phyloP scores from a whole-genome alignment of 2,888 invertebrate genomes.

The Poecilobothrus nobilitatus region DNA sequence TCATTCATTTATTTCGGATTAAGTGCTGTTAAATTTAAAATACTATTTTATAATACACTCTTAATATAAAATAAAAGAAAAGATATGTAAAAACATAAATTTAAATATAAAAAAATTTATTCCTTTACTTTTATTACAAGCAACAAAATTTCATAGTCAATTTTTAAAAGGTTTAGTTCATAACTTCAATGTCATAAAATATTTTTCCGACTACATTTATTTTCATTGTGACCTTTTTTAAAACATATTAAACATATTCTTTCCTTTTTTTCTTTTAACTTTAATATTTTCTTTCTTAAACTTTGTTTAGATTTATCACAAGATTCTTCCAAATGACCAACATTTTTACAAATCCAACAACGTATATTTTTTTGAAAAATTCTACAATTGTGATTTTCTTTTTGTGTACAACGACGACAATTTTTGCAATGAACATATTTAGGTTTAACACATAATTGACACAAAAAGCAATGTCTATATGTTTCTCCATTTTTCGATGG shows the following conservation, averaged over 20 bases:
- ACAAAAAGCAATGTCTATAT: constrained; percentile 59
- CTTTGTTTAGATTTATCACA: constrained; percentile 27
- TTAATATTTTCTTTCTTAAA: constrained; percentile 9
- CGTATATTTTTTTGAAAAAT: constrained; percentile 37
- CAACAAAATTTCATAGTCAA: too few relatives aligned
- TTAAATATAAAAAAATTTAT: too few relatives aligned
- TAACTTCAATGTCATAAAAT: too few relatives aligned
- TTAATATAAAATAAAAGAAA: too few relatives aligned
- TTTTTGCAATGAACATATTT: constrained; percentile 68
- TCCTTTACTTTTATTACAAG: too few relatives aligned
- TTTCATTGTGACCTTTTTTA: neutral
- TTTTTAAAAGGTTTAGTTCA: too few relatives aligned
- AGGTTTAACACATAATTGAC: constrained; percentile 73
- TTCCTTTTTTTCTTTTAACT: neutral
- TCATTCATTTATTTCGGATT: too few relatives aligned
- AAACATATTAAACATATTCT: neutral
- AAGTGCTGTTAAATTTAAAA: too few relatives aligned
- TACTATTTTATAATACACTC: too few relatives aligned
- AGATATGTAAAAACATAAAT: too few relatives aligned
- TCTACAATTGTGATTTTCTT: constrained; percentile 48
- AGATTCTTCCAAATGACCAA: constrained; percentile 37
- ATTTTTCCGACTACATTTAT: neutral
- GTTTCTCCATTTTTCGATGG: constrained; percentile 65
- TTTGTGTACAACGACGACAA: constrained; percentile 58
- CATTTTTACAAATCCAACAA: constrained; percentile 37